Evolutionary conservation across 2,888 invertebrate genomes (phyloP), one percentile per base, ranked within the genome.

Genomic region (Lithophane socia): DNA sequence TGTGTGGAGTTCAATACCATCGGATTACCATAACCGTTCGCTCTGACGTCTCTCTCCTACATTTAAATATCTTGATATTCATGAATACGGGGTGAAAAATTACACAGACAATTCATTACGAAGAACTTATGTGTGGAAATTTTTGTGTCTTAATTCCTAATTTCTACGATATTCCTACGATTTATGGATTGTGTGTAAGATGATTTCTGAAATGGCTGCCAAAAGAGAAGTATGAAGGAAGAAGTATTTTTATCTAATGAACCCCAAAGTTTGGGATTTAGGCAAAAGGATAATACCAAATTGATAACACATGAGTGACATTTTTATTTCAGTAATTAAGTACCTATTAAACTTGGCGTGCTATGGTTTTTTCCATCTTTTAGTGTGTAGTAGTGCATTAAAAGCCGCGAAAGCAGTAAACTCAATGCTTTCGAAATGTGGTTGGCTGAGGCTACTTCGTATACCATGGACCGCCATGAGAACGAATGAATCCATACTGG

Each of bases 41-140:
- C 80, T 88, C 86, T 93, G 92, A 93, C 93, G 92, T 92, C 90
- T 75, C 72, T 83, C 24, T 87, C 74, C 77, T 76, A 84, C 81
- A 93, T 93, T 92, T 93, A 89, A 93, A 92, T 93, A 88, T 86
- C 88, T 91, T 92, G 90, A 91, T 86, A 84, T 84, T 87, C 86
- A 89, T 90, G 88, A 90, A 92, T 92, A 80, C 80, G 65, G 78
- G 78, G 66, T 67, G 65, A 84, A 80, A 81, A 81, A 75, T 80
- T 75, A 77, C 73, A 54, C 56, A n/a, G 68, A 80, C 67, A 79
- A 75, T 76, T 82, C 73, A 80, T 79, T 87, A 77, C 49, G 12
- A 37, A 42, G 58, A 67, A 69, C 63, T 64, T 76, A 73, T 69
- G 42, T 78, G 24, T 49, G 42, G 8, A 21, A 21, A n/a, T 1